Conservation (phyloP, 2,888 invertebrate genomes). For the Strigamia transsilvanica region DNA sequence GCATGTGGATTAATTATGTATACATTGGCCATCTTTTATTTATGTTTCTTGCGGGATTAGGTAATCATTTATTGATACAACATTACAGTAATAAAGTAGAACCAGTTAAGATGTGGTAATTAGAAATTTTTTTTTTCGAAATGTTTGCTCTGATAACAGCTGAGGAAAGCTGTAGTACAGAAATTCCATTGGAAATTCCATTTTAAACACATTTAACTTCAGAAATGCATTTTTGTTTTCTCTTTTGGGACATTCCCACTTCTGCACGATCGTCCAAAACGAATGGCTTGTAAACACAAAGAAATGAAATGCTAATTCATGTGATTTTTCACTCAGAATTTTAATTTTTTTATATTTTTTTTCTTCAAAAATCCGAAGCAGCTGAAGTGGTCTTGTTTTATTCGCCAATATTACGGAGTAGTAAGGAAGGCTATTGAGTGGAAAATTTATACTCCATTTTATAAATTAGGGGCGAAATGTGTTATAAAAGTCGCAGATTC, state of each 20-base stretch:
- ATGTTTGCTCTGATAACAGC: too few species aligned
- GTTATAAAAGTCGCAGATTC: not conserved
- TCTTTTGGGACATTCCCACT: not conserved
- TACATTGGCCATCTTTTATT: not conserved
- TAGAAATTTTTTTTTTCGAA: too few species aligned
- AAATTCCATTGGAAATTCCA: not conserved
- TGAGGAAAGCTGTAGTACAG: too few species aligned
- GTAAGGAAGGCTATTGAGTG: not conserved
- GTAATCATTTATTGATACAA: too few species aligned
- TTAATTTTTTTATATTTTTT: not conserved
- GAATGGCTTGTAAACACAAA: not conserved
- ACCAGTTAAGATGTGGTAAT: too few species aligned
- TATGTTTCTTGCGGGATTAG: too few species aligned
- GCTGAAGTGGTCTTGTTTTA: not conserved
- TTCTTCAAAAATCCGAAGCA: not conserved
- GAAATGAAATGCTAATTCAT: not conserved
- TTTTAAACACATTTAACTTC: not conserved
- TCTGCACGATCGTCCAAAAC: not conserved
- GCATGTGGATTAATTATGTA: not conserved
- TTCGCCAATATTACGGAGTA: not conserved
- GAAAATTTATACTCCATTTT: constrained; percentile 18
- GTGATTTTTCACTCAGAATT: not conserved
- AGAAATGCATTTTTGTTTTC: not conserved
- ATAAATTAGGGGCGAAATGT: constrained; percentile 2
- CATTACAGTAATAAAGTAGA: too few species aligned